A percentile compares a stretch with the other conserved stretches of the same genome.
Conservation (phyloP, 2,797 vertebrate genomes). For the Gadopsis marmoratus region DNA sequence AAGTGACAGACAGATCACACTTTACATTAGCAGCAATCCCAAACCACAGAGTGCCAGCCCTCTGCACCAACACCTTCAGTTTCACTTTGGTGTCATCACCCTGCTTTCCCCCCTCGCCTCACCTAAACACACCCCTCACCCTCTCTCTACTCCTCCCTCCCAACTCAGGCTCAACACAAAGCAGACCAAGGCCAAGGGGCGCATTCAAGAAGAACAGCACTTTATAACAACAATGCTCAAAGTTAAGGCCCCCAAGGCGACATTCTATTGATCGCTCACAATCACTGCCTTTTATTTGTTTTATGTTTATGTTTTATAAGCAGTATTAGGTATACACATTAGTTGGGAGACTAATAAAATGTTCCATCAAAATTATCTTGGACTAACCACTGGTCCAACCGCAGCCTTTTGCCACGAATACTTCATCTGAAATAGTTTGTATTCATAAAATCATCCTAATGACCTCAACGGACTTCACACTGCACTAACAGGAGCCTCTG, state of each 20-base stretch:
- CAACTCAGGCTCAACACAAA: conserved; percentile 14
- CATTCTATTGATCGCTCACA: conserved; percentile 58
- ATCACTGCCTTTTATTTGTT: conserved; percentile 74
- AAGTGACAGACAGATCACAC: conserved; percentile 76
- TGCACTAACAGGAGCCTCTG: conserved; percentile 45
- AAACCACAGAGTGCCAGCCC: conserved; percentile 53
- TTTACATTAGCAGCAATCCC: conserved; percentile 65
- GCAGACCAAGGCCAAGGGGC: neutral
- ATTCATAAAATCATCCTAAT: conserved; percentile 70
- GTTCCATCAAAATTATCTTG: conserved; percentile 57
- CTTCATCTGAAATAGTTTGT: conserved; percentile 67
- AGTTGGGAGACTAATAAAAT: conserved; percentile 69
- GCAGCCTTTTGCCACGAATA: conserved; percentile 61
- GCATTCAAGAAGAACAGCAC: conserved; percentile 35
- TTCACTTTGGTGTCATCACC: conserved; percentile 79
- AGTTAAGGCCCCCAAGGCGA: conserved; percentile 36
- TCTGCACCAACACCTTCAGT: conserved; percentile 63
- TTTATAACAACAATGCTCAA: conserved; percentile 60
- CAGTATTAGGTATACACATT: conserved; percentile 36
- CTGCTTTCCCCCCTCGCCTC: conserved; percentile 42
- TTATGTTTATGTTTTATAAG: conserved; percentile 67
- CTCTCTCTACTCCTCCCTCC: conserved; percentile 11
- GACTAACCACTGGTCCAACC: conserved; percentile 54
- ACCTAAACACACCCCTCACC: conserved; percentile 63
- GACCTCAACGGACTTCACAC: conserved; percentile 70